A percentile compares a stretch with the other conserved stretches of the same genome.
phyloP scores from a whole-genome alignment of 2,797 vertebrate genomes.

The Myiothlypis chrysogaster region DNA sequence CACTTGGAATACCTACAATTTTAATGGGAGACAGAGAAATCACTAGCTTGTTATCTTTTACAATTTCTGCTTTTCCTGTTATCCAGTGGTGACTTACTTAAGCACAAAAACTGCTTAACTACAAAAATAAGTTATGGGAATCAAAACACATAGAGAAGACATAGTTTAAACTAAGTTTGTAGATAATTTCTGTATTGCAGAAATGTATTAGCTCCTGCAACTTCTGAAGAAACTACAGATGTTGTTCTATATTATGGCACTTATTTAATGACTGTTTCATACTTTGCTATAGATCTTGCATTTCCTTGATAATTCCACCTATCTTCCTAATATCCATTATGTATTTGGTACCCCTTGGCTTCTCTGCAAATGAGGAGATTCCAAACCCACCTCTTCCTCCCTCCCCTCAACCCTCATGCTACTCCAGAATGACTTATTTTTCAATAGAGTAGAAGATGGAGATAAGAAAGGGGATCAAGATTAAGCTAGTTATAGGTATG shows the following conservation, averaged over 20 bases:
- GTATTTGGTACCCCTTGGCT: neutral
- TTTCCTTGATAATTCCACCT: neutral
- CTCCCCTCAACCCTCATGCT: accelerated
- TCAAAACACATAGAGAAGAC: neutral
- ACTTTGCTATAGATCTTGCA: neutral
- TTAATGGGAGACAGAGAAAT: neutral
- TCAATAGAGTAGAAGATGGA: neutral
- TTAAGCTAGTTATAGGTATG: neutral
- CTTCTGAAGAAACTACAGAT: neutral
- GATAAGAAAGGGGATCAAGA: neutral
- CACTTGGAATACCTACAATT: neutral
- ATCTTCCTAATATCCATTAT: neutral
- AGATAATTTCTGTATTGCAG: neutral
- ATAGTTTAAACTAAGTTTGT: neutral
- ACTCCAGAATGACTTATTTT: neutral
- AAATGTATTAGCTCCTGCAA: neutral
- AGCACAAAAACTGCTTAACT: neutral
- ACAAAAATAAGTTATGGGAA: neutral
- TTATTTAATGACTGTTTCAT: neutral
- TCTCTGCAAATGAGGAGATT: neutral
- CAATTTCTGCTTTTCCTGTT: neutral
- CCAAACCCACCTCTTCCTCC: neutral
- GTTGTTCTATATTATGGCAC: neutral
- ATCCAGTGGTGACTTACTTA: neutral
- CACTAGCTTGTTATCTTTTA: neutral